Evolutionary conservation across 2,113 vertebrate genomes (phyloP).

Genomic region (Bufo gargarizans): DNA sequence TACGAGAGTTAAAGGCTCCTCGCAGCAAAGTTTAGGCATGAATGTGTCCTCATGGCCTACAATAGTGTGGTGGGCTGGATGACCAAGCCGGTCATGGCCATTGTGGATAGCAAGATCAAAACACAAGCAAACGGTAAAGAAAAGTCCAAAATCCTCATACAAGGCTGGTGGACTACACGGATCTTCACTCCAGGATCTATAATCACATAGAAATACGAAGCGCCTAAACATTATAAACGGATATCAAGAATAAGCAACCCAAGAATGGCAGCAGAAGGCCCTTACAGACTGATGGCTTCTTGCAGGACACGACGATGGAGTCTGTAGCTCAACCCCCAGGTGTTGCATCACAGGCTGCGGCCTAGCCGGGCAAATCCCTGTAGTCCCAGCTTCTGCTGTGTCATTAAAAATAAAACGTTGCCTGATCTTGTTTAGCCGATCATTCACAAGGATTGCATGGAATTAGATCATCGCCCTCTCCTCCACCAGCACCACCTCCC

Average conservation of each 20-base stretch:
- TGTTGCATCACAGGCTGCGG: slow-evolving; percentile 61
- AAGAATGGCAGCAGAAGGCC: not conserved
- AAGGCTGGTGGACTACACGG: too few species aligned
- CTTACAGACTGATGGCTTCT: not conserved
- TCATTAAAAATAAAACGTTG: slow-evolving; percentile 67
- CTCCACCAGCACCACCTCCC: slow-evolving; percentile 62
- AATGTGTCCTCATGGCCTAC: too few species aligned
- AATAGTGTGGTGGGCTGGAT: not conserved
- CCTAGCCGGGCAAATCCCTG: slow-evolving; percentile 65
- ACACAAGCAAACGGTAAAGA: too few species aligned
- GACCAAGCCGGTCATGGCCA: not conserved
- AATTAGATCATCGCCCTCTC: slow-evolving; percentile 68
- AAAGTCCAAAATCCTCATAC: too few species aligned
- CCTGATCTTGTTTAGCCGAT: slow-evolving; percentile 67
- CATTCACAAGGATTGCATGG: slow-evolving; percentile 71
- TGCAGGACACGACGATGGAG: not conserved
- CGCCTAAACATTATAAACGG: too few species aligned
- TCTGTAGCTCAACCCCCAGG: slow-evolving; percentile 58
- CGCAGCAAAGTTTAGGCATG: too few species aligned
- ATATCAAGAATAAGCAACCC: too few species aligned
- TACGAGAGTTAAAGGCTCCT: not conserved
- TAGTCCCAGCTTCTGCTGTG: slow-evolving; percentile 67
- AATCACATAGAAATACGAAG: too few species aligned
- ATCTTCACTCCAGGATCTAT: too few species aligned
- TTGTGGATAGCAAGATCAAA: not conserved